Base-by-base conservation (phyloP, 2,113 vertebrate genomes). In the Apeltes quadracus region DNA sequence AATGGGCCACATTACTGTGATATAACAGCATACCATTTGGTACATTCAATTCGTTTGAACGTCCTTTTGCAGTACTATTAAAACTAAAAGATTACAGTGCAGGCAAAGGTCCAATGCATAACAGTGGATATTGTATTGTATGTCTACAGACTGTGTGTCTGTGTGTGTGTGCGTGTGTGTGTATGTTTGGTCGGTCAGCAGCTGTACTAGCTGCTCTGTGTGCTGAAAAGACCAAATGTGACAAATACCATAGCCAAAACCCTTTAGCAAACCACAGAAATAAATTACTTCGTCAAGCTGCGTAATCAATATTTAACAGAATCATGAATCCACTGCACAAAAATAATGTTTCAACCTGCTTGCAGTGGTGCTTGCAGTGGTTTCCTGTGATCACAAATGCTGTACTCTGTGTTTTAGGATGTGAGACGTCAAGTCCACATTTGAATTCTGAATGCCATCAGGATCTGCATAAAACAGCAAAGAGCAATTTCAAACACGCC, bases 1-100 rank as follows among this genome's bases (percentile, higher is more conserved):
- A 92, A 90, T 87, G 85, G 91, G 89, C 89, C 85, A 1, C 23
- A 20, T 39, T 39, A 39, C 38, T 12, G 12, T 51, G 22, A 51
- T 55, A 15, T 34, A 56, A 34, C 41, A 25, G 11, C n/a, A 44
- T 44, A 57, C 7, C 27, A 50, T n/a, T 34, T 34, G 4, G 14
- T n/a, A 10, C 7, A 34, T 29, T 44, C 10, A n/a, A 48, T 46
- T 20, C 13, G 13, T 38, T 70, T 5, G 1, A 39, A 51, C 61
- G 12, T 22, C 36, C 41, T 1, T 53, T 57, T 25, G 39, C 22
- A 53, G 23, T 39, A 38, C 2, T 36, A 10, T 46, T 18, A 55
- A 7, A 43, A 18, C 20, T 56, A 46, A 25, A 72, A 34, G 1
- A 46, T 56, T 3, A 25, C 23, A 22, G 7, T 29, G n/a, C 11